Evolutionary conservation across 2,113 vertebrate genomes (phyloP).

Genomic region (Halichoeres trimaculatus): DNA sequence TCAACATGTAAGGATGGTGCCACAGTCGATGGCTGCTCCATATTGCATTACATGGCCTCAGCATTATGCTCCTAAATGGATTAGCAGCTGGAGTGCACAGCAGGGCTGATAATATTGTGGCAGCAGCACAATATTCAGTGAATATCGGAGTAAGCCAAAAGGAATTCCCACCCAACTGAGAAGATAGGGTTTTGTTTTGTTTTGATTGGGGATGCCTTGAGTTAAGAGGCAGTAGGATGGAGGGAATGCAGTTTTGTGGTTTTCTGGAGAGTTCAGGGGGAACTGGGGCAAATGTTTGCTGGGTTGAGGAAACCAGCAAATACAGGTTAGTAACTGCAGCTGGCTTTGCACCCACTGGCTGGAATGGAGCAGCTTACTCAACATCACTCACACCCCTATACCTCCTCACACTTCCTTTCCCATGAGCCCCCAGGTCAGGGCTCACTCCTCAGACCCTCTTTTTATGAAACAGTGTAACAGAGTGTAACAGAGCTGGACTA

Average conservation of each 20-base stretch:
- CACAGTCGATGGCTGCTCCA: slow-evolving; percentile 51
- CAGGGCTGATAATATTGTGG: slow-evolving; percentile 62
- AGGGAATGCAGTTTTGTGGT: background rate
- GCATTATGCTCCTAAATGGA: slow-evolving; percentile 75
- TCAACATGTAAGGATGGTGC: slow-evolving; percentile 43
- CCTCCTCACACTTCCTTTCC: slow-evolving; percentile 29
- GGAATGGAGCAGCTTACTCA: slow-evolving; percentile 80
- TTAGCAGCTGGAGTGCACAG: slow-evolving; percentile 71
- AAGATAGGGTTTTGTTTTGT: slow-evolving; percentile 8
- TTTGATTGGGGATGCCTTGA: slow-evolving; percentile 1
- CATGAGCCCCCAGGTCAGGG: slow-evolving; percentile 70
- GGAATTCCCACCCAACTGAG: slow-evolving; percentile 8
- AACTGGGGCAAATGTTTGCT: slow-evolving; percentile 19
- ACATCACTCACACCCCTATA: slow-evolving; percentile 77
- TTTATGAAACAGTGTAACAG: too few relatives aligned
- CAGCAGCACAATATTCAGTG: slow-evolving; percentile 48
- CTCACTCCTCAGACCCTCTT: slow-evolving; percentile 8
- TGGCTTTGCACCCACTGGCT: slow-evolving; percentile 81
- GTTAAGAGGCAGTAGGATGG: slow-evolving; percentile 14
- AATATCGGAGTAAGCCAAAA: slow-evolving; percentile 14
- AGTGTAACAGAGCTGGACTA: background rate
- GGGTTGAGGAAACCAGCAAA: slow-evolving; percentile 18
- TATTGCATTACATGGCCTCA: slow-evolving; percentile 74
- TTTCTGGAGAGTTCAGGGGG: background rate
- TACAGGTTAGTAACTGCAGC: slow-evolving; percentile 53